Conservation (phyloP, 2,113 vertebrate genomes). For the Uria aalge region DNA sequence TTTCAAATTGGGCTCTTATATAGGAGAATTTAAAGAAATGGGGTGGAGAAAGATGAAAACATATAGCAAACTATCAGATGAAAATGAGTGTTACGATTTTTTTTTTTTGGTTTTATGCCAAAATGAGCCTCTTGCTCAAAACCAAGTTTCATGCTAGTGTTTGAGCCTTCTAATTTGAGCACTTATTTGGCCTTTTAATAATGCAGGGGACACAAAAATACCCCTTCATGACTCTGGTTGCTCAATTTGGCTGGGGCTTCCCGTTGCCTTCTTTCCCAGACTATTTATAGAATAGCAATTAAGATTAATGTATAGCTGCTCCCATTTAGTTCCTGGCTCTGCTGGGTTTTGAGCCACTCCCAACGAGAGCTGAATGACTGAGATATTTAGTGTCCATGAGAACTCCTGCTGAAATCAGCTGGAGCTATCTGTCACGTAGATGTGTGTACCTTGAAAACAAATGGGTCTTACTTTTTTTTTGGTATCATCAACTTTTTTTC, state of each 20-base stretch:
- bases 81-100: neutral
- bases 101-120: neutral
- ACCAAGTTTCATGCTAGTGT: neutral
- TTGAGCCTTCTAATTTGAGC: slow-evolving; percentile 29
- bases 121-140: neutral
- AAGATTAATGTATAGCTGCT: slow-evolving; percentile 52
- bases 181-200: slow-evolving; percentile 13
- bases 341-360: slow-evolving; percentile 49
- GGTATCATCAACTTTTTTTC: neutral
- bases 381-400: slow-evolving; percentile 4
- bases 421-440: neutral
- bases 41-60: neutral
- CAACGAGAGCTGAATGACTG: slow-evolving; percentile 1
- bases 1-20: neutral
- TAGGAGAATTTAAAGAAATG: neutral
- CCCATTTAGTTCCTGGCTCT: slow-evolving; percentile 30
- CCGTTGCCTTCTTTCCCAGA: slow-evolving; percentile 36
- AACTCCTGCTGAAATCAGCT: slow-evolving; percentile 27
- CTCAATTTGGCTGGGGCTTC: slow-evolving; percentile 43
- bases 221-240: slow-evolving; percentile 17
- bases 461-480: neutral
- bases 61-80: neutral
- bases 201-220: slow-evolving; percentile 1
- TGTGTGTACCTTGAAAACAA: neutral
- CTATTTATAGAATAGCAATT: slow-evolving; percentile 61